Base-by-base conservation (phyloP, 2,888 invertebrate genomes). In the Litoditis marina region DNA sequence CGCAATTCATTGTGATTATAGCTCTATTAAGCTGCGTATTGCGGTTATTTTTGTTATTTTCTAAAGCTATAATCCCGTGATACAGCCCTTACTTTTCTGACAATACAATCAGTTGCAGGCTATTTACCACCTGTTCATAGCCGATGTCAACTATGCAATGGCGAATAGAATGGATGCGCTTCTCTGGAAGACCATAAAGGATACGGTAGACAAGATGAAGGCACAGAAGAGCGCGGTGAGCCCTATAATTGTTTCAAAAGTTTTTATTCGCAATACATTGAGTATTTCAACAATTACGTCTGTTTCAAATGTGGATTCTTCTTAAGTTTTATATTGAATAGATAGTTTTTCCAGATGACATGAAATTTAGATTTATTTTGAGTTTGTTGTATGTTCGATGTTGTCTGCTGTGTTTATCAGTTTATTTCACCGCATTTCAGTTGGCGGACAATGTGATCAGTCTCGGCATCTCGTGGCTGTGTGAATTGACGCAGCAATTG, bases 121-220 rank as follows among this genome's bases (percentile, higher is more conserved):
- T 7, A 44, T 67, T 16, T 53, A 58, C 50, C 63, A 61, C 39
- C 50, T 69, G 11, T 66, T 69, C 46, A 58, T 61, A 16, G 47
- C 47, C 1, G 65, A 68, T 30, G 58, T 71, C 28, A 63, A 67
- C 13, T 32, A 22, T 4, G 55, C 65, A 16, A 51, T 71, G 30
- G 42, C 54, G 4, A 62, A 64, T 55, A 25, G 57, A 36, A 25
- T 69, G 0, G 63, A 66, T 39, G 13, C 39, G 1, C 34, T 44
- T n/a, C 63, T 65, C 49, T 70, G 70, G 73, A 63, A 32, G 28
- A 54, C 52, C 6, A 39, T 64, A 44, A 64, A 62, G 47, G 31
- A 16, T 19, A 46, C 63, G 58, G 66, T 72, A n/a, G 59, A 66
- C 34, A 59, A 32, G 16, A 54, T 50, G 22, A 16, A 47, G 16